Evolutionary conservation across 2,113 vertebrate species (phyloP).

Genomic region (Synchiropus splendidus): DNA sequence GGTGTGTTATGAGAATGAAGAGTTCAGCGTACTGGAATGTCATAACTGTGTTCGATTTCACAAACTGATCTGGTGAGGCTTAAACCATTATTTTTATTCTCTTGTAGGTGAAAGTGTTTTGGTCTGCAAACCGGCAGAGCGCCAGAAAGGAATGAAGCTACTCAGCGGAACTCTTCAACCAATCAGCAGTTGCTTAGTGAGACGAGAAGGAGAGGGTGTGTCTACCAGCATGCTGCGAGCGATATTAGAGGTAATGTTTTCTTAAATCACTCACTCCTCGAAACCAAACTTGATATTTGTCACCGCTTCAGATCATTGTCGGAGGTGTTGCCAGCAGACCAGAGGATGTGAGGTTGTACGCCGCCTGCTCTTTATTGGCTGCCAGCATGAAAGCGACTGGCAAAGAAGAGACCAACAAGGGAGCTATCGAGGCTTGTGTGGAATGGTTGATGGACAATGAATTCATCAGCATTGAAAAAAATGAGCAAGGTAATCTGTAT

Average conservation of each 20-base stretch:
- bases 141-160: constrained; percentile 77
- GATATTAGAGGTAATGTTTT: constrained; percentile 79
- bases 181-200: constrained; percentile 82
- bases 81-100: neutral
- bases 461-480: constrained; percentile 79
- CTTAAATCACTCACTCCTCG: neutral
- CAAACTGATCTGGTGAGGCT: too few species aligned
- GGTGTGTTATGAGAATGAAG: too few species aligned
- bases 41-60: too few species aligned
- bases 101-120: constrained; percentile 86
- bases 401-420: constrained; percentile 38
- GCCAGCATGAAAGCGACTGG: constrained; percentile 52
- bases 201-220: constrained; percentile 75
- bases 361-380: constrained; percentile 86
- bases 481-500: constrained; percentile 38
- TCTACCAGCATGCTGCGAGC: constrained; percentile 90
- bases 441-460: constrained; percentile 90
- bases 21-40: too few species aligned
- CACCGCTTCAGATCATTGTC: constrained; percentile 78
- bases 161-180: constrained; percentile 82
- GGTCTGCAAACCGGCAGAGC: constrained; percentile 86
- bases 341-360: constrained; percentile 78
- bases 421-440: constrained; percentile 79
- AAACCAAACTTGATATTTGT: neutral
- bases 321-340: constrained; percentile 83